Conservation (phyloP, 2,113 vertebrate genomes). For the Periophthalmodon schlosseri region DNA sequence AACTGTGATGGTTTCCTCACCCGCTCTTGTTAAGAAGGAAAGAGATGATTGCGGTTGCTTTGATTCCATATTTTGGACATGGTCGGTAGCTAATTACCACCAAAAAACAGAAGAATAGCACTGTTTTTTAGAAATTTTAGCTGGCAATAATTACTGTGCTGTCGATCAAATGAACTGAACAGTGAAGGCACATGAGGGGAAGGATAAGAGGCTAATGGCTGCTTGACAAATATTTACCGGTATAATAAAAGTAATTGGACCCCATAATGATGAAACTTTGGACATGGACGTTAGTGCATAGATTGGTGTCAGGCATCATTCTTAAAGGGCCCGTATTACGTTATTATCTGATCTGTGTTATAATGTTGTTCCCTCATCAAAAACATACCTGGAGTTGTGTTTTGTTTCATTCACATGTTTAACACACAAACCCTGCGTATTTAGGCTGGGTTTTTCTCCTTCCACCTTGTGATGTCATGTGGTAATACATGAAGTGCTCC, state of each 20-base stretch:
- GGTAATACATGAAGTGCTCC: too few relatives aligned
- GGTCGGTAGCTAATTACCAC: constrained; percentile 53
- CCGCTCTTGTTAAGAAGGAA: constrained; percentile 47
- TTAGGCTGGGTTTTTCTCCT: too few relatives aligned
- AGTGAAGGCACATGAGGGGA: neutral
- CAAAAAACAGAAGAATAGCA: constrained; percentile 36
- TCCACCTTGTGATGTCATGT: too few relatives aligned
- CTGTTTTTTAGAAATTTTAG: constrained; percentile 31
- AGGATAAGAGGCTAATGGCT: constrained; percentile 15
- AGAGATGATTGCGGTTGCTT: constrained; percentile 59
- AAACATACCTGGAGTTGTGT: too few relatives aligned
- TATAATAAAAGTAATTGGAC: constrained; percentile 42
- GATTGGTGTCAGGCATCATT: constrained; percentile 52
- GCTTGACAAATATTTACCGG: constrained; percentile 27
- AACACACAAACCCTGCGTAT: too few relatives aligned
- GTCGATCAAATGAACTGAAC: constrained; percentile 30
- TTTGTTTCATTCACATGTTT: too few relatives aligned
- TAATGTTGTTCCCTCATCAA: too few relatives aligned
- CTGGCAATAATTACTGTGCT: constrained; percentile 40
- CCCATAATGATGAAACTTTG: constrained; percentile 38
- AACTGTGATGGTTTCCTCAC: constrained; percentile 63
- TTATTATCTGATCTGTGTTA: too few relatives aligned
- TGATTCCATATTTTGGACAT: constrained; percentile 51
- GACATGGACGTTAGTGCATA: constrained; percentile 41
- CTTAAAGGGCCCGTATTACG: neutral